Percentiles rank a stretch among this genome's conserved stretches.
Conservation (phyloP, 35 echinoderm and acorn worm genomes). For the Stichopus chloronotus region DNA sequence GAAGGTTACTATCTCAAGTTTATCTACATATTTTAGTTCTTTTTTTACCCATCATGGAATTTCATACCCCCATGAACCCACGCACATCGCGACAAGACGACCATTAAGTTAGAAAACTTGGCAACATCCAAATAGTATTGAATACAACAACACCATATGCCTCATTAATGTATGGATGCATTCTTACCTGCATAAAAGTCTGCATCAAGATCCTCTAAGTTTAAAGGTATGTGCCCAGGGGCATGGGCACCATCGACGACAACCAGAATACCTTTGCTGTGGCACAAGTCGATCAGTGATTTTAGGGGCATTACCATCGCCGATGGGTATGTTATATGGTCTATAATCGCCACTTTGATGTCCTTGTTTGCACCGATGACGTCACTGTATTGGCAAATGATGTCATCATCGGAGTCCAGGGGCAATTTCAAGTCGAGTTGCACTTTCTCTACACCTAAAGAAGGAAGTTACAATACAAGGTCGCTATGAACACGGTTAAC, state of each 20-base stretch:
- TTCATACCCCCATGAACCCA: not conserved
- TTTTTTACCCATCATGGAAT: too few species aligned
- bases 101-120: not conserved
- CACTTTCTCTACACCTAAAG: conserved; percentile 45
- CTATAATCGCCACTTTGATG: conserved; percentile 58
- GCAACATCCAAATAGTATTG: too few species aligned
- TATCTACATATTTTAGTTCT: too few species aligned
- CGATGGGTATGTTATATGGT: conserved; percentile 46
- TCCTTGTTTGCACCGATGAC: conserved; percentile 37
- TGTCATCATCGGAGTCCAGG: conserved; percentile 34
- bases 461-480: not conserved
- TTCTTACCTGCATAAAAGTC: conserved; percentile 68
- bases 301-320: conserved; percentile 28
- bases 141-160: too few species aligned
- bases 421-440: conserved; percentile 40
- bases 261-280: conserved; percentile 39
- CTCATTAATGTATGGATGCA: not conserved
- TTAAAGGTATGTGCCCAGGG: conserved; percentile 59
- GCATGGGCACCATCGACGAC: conserved; percentile 70
- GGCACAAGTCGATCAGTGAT: conserved; percentile 57
- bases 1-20: too few species aligned
- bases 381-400: conserved; percentile 12
- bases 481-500: too few species aligned
- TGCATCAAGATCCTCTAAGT: conserved; percentile 56
- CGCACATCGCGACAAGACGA: not conserved